Evolutionary conservation across 1,140 invertebrate genomes (phyloP), one percentile per base, ranked within the genome.

Genomic region (Drosophila nasuta): DNA sequence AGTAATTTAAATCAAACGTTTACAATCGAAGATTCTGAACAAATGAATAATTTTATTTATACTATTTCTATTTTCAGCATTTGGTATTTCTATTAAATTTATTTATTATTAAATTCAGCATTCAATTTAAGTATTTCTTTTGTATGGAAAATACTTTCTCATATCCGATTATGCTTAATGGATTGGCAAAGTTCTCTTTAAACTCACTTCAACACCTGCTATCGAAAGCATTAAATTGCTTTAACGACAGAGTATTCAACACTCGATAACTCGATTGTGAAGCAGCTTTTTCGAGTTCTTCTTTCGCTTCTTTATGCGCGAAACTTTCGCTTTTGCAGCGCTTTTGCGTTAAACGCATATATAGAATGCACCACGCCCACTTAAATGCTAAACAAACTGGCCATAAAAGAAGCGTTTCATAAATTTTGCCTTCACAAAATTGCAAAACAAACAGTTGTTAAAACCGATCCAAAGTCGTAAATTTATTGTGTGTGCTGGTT

Each of bases 361-460:
- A 11, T n/a, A 38, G 35, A 49, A 15, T 20, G 6, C n/a, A 41
- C 28, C 64, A 65, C 49, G 52, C 63, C 43, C 57, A 75, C 56
- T 71, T 69, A 70, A 79, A 75, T 67, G 63, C 59, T 75, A 33
- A 66, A 60, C 46, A 81, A 82, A 85, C 70, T 30, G 68, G 48
- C n/a, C 82, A 76, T 87, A 79, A 85, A 86, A 82, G 33, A 43
- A 62, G 25, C 43, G 66, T 69, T 82, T 87, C 65, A 87, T 87
- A 87, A 79, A 87, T 78, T 66, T 33, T 52, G 64, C 46, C 45
- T 70, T 15, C 43, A 51, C 58, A 49, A 75, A 86, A 86, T 86
- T 87, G 82, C 82, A 82, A 65, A 68, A 66, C 82, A 86, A 87
- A 86, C 82, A 86, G 82, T 78, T 86, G 78, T 86, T 85, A 86